Evolutionary conservation across 2,888 invertebrate genomes (phyloP).

Genomic region (Hirtodrosophila alboralis): DNA sequence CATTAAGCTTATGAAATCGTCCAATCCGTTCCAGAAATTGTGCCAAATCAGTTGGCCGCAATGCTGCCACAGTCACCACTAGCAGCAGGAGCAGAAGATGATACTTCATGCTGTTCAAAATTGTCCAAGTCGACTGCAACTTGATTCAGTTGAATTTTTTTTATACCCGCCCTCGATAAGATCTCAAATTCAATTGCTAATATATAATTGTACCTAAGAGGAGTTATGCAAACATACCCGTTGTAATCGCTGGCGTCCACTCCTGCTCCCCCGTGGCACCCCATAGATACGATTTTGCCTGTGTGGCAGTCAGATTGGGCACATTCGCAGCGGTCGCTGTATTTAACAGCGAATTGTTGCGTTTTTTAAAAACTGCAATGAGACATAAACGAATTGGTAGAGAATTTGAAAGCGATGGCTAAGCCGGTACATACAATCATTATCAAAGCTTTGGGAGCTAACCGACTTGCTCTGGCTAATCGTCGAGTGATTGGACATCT

Average conservation of each 20-base stretch:
- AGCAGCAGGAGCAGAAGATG: slow-evolving; percentile 23
- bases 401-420: neutral
- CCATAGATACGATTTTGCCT: slow-evolving; percentile 88
- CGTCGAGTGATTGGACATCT: slow-evolving; percentile 79
- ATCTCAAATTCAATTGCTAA: slow-evolving; percentile 22
- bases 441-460: slow-evolving; percentile 62
- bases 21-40: slow-evolving; percentile 55
- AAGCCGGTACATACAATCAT: slow-evolving; percentile 67
- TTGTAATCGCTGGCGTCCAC: slow-evolving; percentile 97
- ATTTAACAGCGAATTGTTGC: slow-evolving; percentile 74
- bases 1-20: slow-evolving; percentile 23
- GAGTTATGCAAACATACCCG: slow-evolving; percentile 86
- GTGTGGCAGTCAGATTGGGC: slow-evolving; percentile 71
- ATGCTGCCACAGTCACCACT: slow-evolving; percentile 1
- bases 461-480: slow-evolving; percentile 68
- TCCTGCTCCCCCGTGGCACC: slow-evolving; percentile 98
- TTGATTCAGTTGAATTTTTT: neutral
- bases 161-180: slow-evolving; percentile 28
- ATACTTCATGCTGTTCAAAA: slow-evolving; percentile 21
- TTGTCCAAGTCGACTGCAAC: slow-evolving; percentile 20
- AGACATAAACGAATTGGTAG: neutral
- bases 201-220: slow-evolving; percentile 21
- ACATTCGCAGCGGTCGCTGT: slow-evolving; percentile 55
- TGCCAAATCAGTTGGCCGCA: slow-evolving; percentile 26
- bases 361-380: slow-evolving; percentile 71